A percentile compares a stretch with the other conserved stretches of the same genome.
Conservation (phyloP, 2,888 invertebrate genomes). For the Oscheius sp. region DNA sequence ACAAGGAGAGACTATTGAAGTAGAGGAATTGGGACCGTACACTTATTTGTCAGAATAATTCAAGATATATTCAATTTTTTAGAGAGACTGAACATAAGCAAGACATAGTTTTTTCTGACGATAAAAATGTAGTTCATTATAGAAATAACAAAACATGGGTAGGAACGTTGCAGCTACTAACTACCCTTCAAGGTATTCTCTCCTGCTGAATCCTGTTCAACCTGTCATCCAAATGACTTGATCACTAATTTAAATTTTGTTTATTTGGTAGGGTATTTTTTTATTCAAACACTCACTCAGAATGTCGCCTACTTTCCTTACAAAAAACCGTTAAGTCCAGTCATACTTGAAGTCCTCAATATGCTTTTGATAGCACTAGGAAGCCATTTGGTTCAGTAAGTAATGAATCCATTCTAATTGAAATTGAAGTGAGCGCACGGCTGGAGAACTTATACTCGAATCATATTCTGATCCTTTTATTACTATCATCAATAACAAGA, state of each 20-base stretch:
- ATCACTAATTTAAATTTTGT: background rate
- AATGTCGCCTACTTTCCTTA: background rate
- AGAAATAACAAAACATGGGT: slow-evolving; percentile 8
- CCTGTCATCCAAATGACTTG: background rate
- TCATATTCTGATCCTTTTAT: background rate
- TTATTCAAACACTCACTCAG: background rate
- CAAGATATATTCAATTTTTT: background rate
- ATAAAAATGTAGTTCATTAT: background rate
- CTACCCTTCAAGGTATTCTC: background rate
- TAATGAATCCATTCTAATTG: background rate
- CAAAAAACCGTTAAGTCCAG: background rate
- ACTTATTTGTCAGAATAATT: background rate
- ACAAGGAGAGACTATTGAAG: background rate
- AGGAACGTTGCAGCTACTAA: background rate
- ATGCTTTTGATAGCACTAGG: background rate
- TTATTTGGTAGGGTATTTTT: background rate
- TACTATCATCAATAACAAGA: background rate
- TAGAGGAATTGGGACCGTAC: background rate
- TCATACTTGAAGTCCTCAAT: background rate
- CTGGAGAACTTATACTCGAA: background rate
- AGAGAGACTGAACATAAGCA: background rate
- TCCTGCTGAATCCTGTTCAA: background rate
- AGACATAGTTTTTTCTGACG: background rate
- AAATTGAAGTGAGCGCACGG: background rate
- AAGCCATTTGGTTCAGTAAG: background rate